Evolutionary conservation across 1,140 invertebrate species (phyloP), one percentile per base, ranked within the genome.

Genomic region (Orius insidiosus): DNA sequence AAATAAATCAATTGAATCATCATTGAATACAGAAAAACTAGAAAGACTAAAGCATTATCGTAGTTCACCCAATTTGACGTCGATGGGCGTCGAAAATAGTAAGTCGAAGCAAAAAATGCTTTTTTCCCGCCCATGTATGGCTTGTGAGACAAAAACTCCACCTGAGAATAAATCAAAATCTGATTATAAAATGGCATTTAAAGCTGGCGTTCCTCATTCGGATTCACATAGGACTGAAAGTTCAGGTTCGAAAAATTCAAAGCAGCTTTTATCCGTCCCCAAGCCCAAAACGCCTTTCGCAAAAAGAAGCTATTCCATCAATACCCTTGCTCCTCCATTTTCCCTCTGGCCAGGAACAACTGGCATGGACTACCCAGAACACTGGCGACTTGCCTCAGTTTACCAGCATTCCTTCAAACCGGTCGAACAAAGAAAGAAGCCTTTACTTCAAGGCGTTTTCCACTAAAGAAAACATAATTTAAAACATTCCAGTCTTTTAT

Each of bases 351-450:
- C 71, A 1, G 78, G 78, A 40, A 70, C 67, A 1, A 68, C 64
- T 39, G 71, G 72, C 2, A 68, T 69, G 1, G 81, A 82, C 49
- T 86, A 85, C 61, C 82, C 83, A 0, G 81, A 86, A 56, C 80
- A 85, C 57, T 87, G 82, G 82, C 67, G 83, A 30, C 63, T 87
- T 36, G 79, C 80, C 13, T 83, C 80, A 8, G 76, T 87, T 19
- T 86, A 87, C 58, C 81, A 85, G 56, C 83, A 87, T 56, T 81
- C 82, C 5, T 87, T 82, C 56, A 83, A 78, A 59, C 76, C 77
- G n/a, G 62, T 76, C 1, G 72, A 77, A 34, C 63, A 68, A 37
- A 63, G 77, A 43, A 69, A 75, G 14, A 66, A 71, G 48, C 68
- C 75, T 3, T 63, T 81, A 1, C 64, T 81, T 13, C 67, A 71